A percentile compares a stretch with the other conserved stretches of the same genome.
Conservation (phyloP, 2,888 invertebrate species). For the Caenorhabditis angaria region DNA sequence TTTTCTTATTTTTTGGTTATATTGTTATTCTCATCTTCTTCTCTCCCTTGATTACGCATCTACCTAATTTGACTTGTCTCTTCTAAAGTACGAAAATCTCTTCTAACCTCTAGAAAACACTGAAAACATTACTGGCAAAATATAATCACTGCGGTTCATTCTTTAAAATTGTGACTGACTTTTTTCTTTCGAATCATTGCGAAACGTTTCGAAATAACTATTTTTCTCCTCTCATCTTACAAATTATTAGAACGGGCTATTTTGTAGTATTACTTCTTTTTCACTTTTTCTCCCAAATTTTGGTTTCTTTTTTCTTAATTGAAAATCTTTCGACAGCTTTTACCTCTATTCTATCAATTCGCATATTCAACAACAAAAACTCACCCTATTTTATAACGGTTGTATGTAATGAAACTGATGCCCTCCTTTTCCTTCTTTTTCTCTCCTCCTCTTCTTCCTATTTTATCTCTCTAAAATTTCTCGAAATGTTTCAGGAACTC, state of each 20-base stretch:
- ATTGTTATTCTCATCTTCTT: slow-evolving; percentile 1
- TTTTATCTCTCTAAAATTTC: slow-evolving; percentile 19
- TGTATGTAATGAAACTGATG: background rate
- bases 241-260: slow-evolving; percentile 9
- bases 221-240: slow-evolving; percentile 3
- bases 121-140: slow-evolving; percentile 2
- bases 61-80: slow-evolving; percentile 20
- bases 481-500: slow-evolving; percentile 7
- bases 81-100: background rate
- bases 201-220: slow-evolving; percentile 28
- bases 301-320: background rate
- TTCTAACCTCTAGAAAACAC: background rate
- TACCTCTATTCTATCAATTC: slow-evolving; percentile 15
- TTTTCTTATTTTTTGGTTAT: background rate
- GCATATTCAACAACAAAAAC: slow-evolving; percentile 11
- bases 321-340: slow-evolving; percentile 16
- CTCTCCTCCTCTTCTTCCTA: slow-evolving; percentile 7
- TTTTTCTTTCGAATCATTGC: slow-evolving; percentile 8
- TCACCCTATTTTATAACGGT: background rate
- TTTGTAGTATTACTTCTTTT: slow-evolving; percentile 27
- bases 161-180: too few species aligned
- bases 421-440: slow-evolving; percentile 4
- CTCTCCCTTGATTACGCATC: slow-evolving; percentile 28
- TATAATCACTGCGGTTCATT: background rate
- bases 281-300: slow-evolving; percentile 25